These are phyloP conservation scores for Datnioides undecimradiatus DNA, from an alignment of 2,113 vertebrate species.

Conservation along the genomic window DNA sequence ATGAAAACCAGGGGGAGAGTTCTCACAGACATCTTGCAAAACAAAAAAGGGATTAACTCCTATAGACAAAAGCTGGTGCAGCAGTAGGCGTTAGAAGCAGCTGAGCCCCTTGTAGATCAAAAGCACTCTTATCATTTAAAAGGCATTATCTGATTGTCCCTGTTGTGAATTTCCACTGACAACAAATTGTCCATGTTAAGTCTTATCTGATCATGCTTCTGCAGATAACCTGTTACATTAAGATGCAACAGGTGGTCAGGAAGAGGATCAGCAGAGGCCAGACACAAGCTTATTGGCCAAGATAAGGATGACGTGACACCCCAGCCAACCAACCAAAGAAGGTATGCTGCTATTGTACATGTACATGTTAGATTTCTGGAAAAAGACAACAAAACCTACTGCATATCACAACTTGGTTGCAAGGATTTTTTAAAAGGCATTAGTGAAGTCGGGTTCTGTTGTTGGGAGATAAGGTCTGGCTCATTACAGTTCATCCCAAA, in stretches of 20 bases:
- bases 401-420: no score
- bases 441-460: no score
- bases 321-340: constrained; percentile 34
- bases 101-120: not conserved
- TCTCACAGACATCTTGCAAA: constrained; percentile 85
- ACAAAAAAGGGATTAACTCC: constrained; percentile 28
- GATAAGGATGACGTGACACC: constrained; percentile 34
- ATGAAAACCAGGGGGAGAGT: constrained; percentile 92
- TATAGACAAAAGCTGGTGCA: not conserved
- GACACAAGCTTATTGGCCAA: constrained; percentile 65
- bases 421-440: no score
- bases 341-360: not conserved
- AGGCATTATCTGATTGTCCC: constrained; percentile 21
- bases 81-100: not conserved
- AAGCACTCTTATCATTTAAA: constrained; percentile 15
- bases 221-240: constrained; percentile 46
- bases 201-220: constrained; percentile 49
- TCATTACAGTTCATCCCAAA: no score
- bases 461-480: no score
- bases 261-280: constrained; percentile 70
- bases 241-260: constrained; percentile 75
- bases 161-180: not conserved
- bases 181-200: constrained; percentile 24
- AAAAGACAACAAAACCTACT: no score
- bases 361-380: no score